Evolutionary conservation across 2,797 vertebrate species (phyloP), one percentile per base, ranked within the genome.

Genomic region (Rhabdophis nuchalis): DNA sequence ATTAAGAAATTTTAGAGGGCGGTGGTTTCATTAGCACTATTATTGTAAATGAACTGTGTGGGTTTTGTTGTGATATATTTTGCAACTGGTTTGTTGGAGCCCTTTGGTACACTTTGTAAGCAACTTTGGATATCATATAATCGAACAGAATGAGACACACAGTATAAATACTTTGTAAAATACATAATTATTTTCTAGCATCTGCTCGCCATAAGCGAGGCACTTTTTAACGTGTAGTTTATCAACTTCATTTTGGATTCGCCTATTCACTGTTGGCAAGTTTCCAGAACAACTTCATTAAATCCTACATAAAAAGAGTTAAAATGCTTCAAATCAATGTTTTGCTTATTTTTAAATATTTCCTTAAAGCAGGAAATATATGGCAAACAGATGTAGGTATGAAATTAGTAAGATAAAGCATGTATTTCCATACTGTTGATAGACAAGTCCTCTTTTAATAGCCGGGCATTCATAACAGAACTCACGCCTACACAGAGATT

Each of bases 241-340:
- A 92, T 82, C 72, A 29, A 82, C 85, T 96, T 90, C 91, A 95
- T 93, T 90, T 94, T 86, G 95, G 91, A 96, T 95, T 93, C 94
- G 94, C 93, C 0, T 85, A 95, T 95, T 0, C 36, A 95, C 95
- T 93, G 94, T 94, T 92, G 87, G 23, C 32, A 91, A 91, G 58
- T 72, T 87, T 57, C 68, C 16, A 41, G 16, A 46, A 25, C 27
- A 90, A 50, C 52, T 50, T 90, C 60, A 68, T 89, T 29, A 89
- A 32, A 89, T 58, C 60, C 25, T 53, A 89, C 11, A 57, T 52
- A 50, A 32, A 32, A 9, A 87, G 85, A 57, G 20, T 14, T 68
- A 41, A 72, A 57, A 10, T 57, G 52, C 11, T 32, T 64, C 50
- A 89, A 58, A 89, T 86, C 58, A 89, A 32, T 89, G 85, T 91